Base-by-base conservation (phyloP, 1,140 invertebrate genomes). In the Saccostrea glomerata region DNA sequence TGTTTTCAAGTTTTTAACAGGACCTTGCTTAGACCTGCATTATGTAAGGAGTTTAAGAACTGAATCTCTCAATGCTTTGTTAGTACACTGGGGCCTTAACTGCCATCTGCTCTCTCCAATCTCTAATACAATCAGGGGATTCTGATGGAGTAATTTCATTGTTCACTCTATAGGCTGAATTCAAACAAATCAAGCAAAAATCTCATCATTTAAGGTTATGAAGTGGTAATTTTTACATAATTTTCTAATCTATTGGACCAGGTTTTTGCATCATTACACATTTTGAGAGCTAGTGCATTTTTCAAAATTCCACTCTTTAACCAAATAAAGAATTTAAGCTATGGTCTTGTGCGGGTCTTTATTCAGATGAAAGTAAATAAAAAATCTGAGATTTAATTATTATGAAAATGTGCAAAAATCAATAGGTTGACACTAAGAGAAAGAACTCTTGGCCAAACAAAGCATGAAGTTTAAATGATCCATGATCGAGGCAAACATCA, bases 101-200 rank as follows among this genome's bases (percentile, higher is more conserved):
- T 9, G 15, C 70, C 70, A 77, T 77, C 70, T 77, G 70, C 70
- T 77, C 70, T 17, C 30, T 77, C 70, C 70, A 77, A 77, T 77
- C 13, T 77, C 60, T 47, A 30, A 36, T 36, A 30, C 70, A 30
- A 30, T 77, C 70, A 25, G 70, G 70, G 30, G 13, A 36, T 13
- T 30, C 70, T 77, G 70, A 77, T 77, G 70, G 25, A 77, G 70
- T 77, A 77, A 77, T 25, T 77, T 77, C 70, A 77, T 77, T 77
- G 70, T 77, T 77, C 11, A 11, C 2, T 30, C 30, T 77, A 11
- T 77, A 20, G 15, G 7, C 17, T 20, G 17, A 17, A 63, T 63
- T 63, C n/a, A 17, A 63, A 63, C 58, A 63, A 63, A 77, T 77
- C 60, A 66, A 66, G 20, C 20, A 23, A 66, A 30, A 30, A 15